Percentiles rank a stretch among this genome's conserved stretches.
Conservation (phyloP, 2,888 invertebrate species). For the Troides oblongomaculatus region DNA sequence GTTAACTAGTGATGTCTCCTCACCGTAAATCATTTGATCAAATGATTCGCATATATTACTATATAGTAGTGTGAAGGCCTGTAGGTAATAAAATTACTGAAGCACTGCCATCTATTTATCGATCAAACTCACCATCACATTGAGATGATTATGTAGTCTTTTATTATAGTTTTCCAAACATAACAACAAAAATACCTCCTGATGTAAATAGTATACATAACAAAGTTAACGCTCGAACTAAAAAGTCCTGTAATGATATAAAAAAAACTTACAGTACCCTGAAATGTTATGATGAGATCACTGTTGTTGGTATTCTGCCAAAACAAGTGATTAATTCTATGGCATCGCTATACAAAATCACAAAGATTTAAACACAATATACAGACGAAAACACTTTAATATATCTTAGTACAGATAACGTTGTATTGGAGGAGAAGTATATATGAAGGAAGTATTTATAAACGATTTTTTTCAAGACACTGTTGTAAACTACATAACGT, state of each 20-base stretch:
- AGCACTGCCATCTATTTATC: too few species aligned
- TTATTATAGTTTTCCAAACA: not conserved
- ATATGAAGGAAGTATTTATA: not conserved
- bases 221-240: not conserved
- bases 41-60: not conserved
- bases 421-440: not conserved
- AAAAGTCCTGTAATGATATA: not conserved
- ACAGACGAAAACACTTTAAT: not conserved
- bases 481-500: too few species aligned
- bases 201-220: not conserved
- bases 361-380: not conserved
- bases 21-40: not conserved
- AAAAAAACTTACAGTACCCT: not conserved
- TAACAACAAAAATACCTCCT: not conserved
- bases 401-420: not conserved
- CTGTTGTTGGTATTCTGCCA: not conserved
- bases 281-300: not conserved
- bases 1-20: not conserved
- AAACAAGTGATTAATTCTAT: slow-evolving; percentile 3
- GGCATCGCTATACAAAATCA: not conserved
- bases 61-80: not conserved
- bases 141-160: not conserved
- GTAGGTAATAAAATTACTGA: not conserved
- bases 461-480: not conserved
- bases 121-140: too few species aligned